Evolutionary conservation across 2,113 vertebrate genomes (phyloP).

Genomic region (Strix uralensis): DNA sequence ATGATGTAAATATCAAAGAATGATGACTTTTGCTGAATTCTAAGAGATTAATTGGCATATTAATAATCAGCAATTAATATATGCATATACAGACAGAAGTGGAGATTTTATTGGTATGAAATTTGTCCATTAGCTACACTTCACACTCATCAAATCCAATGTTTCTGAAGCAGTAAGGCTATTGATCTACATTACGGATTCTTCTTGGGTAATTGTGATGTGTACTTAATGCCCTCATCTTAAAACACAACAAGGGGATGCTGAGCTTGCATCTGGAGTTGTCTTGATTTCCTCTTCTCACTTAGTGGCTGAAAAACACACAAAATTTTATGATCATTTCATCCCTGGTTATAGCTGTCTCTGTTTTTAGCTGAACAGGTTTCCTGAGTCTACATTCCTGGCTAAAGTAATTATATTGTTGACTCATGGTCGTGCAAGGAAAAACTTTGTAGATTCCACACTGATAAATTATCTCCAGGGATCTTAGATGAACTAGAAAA

Average conservation of each 20-base stretch:
- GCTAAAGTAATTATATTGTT: not conserved
- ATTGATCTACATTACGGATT: conserved; percentile 19
- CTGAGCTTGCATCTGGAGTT: conserved; percentile 18
- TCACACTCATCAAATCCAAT: not conserved
- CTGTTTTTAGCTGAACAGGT: not conserved
- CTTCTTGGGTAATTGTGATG: not conserved
- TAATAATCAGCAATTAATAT: conserved; percentile 9
- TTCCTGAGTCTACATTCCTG: not conserved
- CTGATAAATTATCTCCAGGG: not conserved
- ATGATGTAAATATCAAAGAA: not conserved
- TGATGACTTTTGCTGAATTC: not conserved
- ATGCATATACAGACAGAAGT: not conserved
- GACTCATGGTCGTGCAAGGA: not conserved
- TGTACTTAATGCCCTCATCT: not conserved
- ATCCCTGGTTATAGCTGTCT: not conserved
- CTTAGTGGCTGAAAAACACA: not conserved
- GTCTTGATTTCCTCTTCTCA: not conserved
- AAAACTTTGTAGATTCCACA: not conserved
- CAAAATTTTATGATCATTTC: not conserved
- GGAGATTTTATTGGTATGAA: not conserved
- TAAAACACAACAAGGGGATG: not conserved
- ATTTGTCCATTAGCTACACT: conserved; percentile 6
- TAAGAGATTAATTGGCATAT: not conserved
- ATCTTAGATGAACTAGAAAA: not conserved
- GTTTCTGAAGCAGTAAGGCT: not conserved